Evolutionary conservation across 1,140 invertebrate genomes (phyloP), one percentile per base, ranked within the genome.

Genomic region (Hypothenemus hampei): DNA sequence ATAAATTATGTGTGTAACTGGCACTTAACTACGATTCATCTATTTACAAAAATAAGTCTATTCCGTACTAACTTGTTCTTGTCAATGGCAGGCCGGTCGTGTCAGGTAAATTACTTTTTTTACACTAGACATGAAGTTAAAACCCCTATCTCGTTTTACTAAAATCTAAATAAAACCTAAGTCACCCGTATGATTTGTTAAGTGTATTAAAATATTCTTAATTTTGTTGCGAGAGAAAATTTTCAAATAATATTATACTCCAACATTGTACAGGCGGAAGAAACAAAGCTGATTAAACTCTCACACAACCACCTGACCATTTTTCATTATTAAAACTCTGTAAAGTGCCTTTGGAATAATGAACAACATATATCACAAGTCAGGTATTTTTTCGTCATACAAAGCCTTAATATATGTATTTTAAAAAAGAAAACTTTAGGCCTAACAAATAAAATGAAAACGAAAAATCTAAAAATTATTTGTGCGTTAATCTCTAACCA

Each of bases 1-100:
- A 49, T 49, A 56, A 56, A 56, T 56, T 56, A 56, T 56, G 53
- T 47, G 58, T 57, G 41, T 36, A 67, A 69, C 67, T 69, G 67
- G 67, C 67, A 66, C 67, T 67, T 69, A 67, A 63, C 61, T 59
- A 65, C 55, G 60, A 61, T 57, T 49, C 49, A 37, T 53, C 31
- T 69, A 69, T 69, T 62, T 69, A 69, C 68, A 69, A 69, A 69
- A 69, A 69, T 69, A 69, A 67, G 62, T 68, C 67, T 68, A 68
- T 59, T 62, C 57, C 55, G 68, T 61, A 66, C 40, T 18, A 33
- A 48, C 41, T 18, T 44, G 18, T 22, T 33, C n/a, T 31, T 13
- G 5, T 41, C 11, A 46, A 31, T 31, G 43, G 43, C 43, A 29
- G 6, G 15, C 43, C 31, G 23, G 26, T 31, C 26, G 26, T 13